Conservation (phyloP, 2,797 vertebrate species). For the Morelia viridis region DNA sequence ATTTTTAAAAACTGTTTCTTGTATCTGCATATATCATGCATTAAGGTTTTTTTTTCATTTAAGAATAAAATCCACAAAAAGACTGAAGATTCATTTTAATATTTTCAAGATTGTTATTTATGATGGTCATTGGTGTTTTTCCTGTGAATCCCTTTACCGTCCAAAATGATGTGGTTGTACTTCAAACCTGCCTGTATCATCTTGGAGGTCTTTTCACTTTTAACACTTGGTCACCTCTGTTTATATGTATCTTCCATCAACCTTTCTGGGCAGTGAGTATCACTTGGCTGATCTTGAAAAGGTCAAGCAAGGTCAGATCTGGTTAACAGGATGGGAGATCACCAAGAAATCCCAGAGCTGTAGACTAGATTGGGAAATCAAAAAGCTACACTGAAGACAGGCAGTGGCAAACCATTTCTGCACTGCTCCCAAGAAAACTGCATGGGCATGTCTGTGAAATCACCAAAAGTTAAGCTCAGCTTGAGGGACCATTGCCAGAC, state of each 20-base stretch:
- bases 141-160: neutral
- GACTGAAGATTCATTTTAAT: slow-evolving; percentile 2
- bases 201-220: too few species aligned
- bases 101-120: neutral
- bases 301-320: too few species aligned
- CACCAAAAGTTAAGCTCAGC: neutral
- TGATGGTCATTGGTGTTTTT: neutral
- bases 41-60: slow-evolving; percentile 69
- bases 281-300: too few species aligned
- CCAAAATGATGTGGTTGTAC: neutral
- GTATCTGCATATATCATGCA: slow-evolving; percentile 60
- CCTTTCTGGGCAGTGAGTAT: too few species aligned
- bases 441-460: neutral
- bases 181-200: neutral
- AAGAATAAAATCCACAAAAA: slow-evolving; percentile 24
- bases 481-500: neutral
- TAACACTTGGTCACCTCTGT: too few species aligned
- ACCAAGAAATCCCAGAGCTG: too few species aligned
- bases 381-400: too few species aligned
- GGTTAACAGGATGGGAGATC: too few species aligned
- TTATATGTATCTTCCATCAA: too few species aligned
- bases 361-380: too few species aligned
- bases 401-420: neutral
- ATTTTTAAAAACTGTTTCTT: slow-evolving; percentile 50
- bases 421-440: neutral